These are phyloP conservation scores for Chrysogorgia sp. DNA, from an alignment of 92 coral and sea anemone genomes.

Conservation along the genomic window DNA sequence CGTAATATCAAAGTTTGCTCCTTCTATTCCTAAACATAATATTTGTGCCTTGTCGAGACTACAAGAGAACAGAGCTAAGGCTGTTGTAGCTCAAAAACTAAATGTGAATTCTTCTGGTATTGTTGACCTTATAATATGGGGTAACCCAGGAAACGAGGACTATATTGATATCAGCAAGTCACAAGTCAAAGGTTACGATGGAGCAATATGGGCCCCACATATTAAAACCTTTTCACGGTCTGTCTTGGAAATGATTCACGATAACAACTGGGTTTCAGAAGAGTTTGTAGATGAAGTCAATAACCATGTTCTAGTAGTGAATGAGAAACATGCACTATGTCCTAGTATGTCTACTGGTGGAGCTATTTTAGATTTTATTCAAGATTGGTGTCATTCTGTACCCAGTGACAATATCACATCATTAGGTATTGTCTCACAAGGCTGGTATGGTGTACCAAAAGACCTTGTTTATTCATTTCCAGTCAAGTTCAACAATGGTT, in stretches of 20 bases:
- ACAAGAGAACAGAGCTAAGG: conserved; percentile 88
- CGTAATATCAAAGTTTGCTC: conserved; percentile 82
- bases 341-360: conserved; percentile 74
- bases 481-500: conserved; percentile 74
- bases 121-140: conserved; percentile 90
- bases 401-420: conserved; percentile 75
- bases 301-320: conserved; percentile 53
- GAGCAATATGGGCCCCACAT: conserved; percentile 99
- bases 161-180: conserved; percentile 74
- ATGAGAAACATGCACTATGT: conserved; percentile 26
- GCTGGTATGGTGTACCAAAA: conserved; percentile 91
- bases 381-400: conserved; percentile 74
- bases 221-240: conserved; percentile 82
- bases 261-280: conserved; percentile 88
- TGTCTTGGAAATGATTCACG: conserved; percentile 94
- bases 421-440: conserved; percentile 84
- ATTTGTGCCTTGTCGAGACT: conserved; percentile 85
- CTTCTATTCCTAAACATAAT: conserved; percentile 78
- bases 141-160: conserved; percentile 69
- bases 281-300: conserved; percentile 75
- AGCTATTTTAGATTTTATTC: conserved; percentile 72
- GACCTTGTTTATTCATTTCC: conserved; percentile 90
- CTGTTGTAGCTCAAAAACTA: conserved; percentile 76
- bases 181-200: conserved; percentile 92
- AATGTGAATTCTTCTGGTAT: conserved; percentile 89